These are phyloP conservation scores for Nylanderia fulva DNA, from an alignment of 1,140 invertebrate genomes.

Conservation along the genomic window DNA sequence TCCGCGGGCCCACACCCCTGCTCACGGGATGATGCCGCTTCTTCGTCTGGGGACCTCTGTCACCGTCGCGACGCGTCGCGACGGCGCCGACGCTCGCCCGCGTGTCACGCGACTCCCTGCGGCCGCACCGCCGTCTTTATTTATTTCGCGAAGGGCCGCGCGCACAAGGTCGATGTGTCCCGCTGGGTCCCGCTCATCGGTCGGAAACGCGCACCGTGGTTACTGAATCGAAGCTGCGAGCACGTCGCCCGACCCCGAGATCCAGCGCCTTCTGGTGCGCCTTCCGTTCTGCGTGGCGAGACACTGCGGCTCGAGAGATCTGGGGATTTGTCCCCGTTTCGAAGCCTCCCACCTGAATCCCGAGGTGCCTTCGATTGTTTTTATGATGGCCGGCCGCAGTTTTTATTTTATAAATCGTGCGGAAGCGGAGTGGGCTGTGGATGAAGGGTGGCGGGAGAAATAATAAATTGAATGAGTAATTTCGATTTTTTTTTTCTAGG, in stretches of 20 bases:
- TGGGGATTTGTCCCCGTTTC: no score
- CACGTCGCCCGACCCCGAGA: conserved; percentile 68
- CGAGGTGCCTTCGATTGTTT: no score
- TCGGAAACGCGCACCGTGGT: conserved; percentile 70
- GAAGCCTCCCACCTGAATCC: no score
- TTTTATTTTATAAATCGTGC: no score
- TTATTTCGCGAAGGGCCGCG: neutral
- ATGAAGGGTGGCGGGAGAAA: no score
- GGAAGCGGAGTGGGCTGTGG: no score
- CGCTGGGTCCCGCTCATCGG: conserved; percentile 1
- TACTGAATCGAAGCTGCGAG: conserved; percentile 69
- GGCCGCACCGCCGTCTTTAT: neutral
- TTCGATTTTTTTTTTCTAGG: neutral
- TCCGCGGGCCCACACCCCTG: conserved; percentile 72
- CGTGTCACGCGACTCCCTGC: conserved; percentile 6
- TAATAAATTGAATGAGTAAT: no score
- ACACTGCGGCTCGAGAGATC: no score
- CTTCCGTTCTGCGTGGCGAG: no score
- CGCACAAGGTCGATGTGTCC: conserved; percentile 45
- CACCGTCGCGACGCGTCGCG: conserved; percentile 63
- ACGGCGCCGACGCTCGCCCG: conserved; percentile 51
- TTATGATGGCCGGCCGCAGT: no score
- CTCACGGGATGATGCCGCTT: conserved; percentile 36
- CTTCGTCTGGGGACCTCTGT: no score
- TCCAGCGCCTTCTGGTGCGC: conserved; percentile 57